These are phyloP conservation scores for Drosophila greeni DNA, from an alignment of 2,888 invertebrate species.

Conservation along the genomic window DNA sequence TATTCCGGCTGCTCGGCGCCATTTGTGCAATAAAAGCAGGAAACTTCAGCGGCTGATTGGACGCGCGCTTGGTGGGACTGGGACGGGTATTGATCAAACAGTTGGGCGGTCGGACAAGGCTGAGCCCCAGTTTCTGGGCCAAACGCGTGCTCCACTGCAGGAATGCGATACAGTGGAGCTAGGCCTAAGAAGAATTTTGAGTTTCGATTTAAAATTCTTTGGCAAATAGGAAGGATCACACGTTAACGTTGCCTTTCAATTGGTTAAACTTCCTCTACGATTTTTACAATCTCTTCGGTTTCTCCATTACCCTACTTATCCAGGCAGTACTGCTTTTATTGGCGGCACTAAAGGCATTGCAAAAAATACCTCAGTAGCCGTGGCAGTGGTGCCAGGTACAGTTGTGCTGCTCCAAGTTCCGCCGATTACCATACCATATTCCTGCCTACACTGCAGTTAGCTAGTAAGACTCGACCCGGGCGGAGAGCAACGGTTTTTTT, in stretches of 20 bases:
- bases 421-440: slow-evolving; percentile 10
- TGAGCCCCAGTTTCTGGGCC: slow-evolving; percentile 36
- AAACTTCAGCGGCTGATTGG: slow-evolving; percentile 54
- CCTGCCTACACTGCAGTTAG: slow-evolving; percentile 54
- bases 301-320: neutral
- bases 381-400: slow-evolving; percentile 46
- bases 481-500: slow-evolving; percentile 76
- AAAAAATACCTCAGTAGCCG: slow-evolving; percentile 48
- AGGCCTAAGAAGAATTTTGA: accelerated
- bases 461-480: slow-evolving; percentile 69
- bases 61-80: slow-evolving; percentile 15
- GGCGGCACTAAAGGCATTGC: slow-evolving; percentile 42
- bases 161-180: slow-evolving; percentile 12
- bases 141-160: slow-evolving; percentile 24
- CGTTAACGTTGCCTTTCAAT: accelerated
- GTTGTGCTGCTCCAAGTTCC: slow-evolving; percentile 23
- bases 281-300: accelerated
- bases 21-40: slow-evolving; percentile 42
- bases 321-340: slow-evolving; percentile 25
- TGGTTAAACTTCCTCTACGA: accelerated
- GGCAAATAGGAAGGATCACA: too few species aligned
- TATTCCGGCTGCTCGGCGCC: slow-evolving; percentile 53
- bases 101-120: slow-evolving; percentile 41
- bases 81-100: slow-evolving; percentile 75
- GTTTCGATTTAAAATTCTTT: accelerated